Evolutionary conservation across 2,888 invertebrate genomes (phyloP).

Genomic region (Xanthia togata): DNA sequence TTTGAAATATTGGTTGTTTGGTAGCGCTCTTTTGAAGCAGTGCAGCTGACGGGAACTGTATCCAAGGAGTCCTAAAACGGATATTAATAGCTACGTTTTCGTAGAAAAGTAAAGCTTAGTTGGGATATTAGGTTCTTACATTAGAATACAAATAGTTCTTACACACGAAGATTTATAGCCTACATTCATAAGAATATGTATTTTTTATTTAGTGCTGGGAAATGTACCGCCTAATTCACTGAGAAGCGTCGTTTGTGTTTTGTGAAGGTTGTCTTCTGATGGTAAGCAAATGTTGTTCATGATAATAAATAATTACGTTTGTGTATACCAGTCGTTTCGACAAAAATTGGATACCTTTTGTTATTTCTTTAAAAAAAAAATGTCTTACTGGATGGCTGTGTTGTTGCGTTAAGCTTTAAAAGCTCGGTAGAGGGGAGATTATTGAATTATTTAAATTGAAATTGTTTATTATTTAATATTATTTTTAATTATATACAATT

Average conservation of each 20-base stretch:
- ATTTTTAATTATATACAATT: constrained; percentile 35
- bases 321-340: constrained; percentile 40
- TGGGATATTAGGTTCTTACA: constrained; percentile 82
- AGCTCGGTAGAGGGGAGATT: constrained; percentile 41
- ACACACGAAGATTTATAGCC: constrained; percentile 86
- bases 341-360: constrained; percentile 43
- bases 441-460: constrained; percentile 20
- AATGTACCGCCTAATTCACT: constrained; percentile 73
- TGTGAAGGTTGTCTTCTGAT: constrained; percentile 51
- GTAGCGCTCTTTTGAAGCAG: constrained; percentile 69
- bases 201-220: constrained; percentile 63
- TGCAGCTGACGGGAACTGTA: constrained; percentile 78
- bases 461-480: constrained; percentile 24
- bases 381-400: constrained; percentile 36
- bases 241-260: constrained; percentile 54
- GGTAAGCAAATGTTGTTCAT: constrained; percentile 36
- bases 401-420: constrained; percentile 49
- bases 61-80: constrained; percentile 78
- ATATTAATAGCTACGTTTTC: constrained; percentile 78
- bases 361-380: constrained; percentile 44
- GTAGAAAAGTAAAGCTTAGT: constrained; percentile 89
- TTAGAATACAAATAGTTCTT: constrained; percentile 83
- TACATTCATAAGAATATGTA: constrained; percentile 89
- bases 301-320: constrained; percentile 23
- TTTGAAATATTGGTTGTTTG: constrained; percentile 92